A percentile compares a stretch with the other conserved stretches of the same genome.
Conservation (phyloP, 1,140 invertebrate species). For the Drosophila jambulina region DNA sequence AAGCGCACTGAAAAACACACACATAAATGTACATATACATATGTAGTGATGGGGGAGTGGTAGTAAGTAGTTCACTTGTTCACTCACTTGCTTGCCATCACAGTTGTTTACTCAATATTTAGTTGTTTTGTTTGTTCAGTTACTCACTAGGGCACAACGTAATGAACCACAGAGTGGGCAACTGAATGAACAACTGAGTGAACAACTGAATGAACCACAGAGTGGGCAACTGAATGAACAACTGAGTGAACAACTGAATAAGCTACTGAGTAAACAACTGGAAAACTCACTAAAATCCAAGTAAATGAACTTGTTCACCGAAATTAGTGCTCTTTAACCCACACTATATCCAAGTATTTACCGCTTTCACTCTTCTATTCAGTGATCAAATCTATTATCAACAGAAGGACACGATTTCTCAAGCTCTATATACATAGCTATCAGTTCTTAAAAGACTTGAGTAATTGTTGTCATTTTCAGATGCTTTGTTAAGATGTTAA, state of each 20-base stretch:
- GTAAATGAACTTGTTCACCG: background rate
- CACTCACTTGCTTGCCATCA: background rate
- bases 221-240: background rate
- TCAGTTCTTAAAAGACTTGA: background rate
- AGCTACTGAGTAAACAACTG: background rate
- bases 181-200: background rate
- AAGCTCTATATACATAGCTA: background rate
- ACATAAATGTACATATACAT: background rate
- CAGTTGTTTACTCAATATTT: too few species aligned
- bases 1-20: background rate
- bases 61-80: background rate
- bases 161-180: background rate
- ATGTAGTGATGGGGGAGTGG: conserved; percentile 25
- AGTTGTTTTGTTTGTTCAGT: background rate
- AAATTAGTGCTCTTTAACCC: background rate
- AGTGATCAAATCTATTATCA: background rate
- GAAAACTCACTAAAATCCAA: background rate
- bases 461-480: background rate
- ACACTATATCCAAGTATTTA: background rate
- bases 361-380: background rate
- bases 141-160: background rate
- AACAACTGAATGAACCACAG: background rate
- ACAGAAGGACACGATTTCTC: background rate
- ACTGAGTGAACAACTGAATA: background rate
- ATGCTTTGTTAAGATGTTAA: background rate